These are phyloP conservation scores for Acanthisitta chloris DNA, from an alignment of 2,113 vertebrate genomes.

Conservation along the genomic window DNA sequence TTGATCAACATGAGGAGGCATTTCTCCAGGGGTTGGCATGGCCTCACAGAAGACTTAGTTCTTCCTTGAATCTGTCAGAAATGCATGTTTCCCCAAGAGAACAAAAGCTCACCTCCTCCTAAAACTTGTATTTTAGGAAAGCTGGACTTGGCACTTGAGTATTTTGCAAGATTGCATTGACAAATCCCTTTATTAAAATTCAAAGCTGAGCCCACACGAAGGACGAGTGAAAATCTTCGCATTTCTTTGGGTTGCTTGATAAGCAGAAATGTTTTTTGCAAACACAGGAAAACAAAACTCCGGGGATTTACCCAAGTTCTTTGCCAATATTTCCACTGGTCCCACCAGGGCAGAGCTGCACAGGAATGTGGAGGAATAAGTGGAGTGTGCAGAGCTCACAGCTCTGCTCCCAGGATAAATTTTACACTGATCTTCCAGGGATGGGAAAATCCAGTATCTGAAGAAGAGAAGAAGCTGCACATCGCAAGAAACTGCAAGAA, in stretches of 20 bases:
- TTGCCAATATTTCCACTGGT: neutral
- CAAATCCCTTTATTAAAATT: slow-evolving; percentile 20
- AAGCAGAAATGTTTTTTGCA: slow-evolving; percentile 46
- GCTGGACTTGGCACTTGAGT: neutral
- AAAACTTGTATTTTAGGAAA: neutral
- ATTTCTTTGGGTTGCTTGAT: slow-evolving; percentile 42
- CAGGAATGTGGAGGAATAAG: neutral
- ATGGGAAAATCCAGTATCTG: neutral
- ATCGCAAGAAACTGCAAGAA: neutral
- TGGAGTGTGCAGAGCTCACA: neutral
- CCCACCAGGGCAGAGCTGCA: neutral
- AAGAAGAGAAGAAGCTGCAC: neutral
- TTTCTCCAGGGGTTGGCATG: neutral
- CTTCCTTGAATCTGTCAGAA: neutral
- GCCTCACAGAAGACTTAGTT: neutral
- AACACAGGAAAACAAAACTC: neutral
- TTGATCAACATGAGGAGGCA: neutral
- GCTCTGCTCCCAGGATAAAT: neutral
- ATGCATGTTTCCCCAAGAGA: neutral
- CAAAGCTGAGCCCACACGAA: slow-evolving; percentile 38
- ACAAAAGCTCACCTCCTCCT: neutral
- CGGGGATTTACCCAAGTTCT: neutral
- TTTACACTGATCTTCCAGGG: neutral
- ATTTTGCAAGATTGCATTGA: slow-evolving; percentile 40
- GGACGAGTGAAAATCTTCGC: neutral